Evolutionary conservation across 2,113 vertebrate species (phyloP).

Genomic region (Callospermophilus lateralis): DNA sequence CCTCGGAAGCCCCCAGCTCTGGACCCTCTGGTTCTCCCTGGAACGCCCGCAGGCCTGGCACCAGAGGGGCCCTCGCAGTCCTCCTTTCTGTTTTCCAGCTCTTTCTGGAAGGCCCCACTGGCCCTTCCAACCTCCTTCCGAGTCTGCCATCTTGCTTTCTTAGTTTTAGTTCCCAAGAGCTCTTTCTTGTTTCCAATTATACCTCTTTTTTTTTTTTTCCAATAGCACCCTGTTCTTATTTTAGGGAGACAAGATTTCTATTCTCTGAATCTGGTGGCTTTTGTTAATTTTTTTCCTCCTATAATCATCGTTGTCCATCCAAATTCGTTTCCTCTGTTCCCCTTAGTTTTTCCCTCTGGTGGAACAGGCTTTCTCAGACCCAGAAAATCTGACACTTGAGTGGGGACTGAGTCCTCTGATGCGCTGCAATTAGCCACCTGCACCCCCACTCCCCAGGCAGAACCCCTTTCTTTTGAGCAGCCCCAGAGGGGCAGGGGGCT

Average conservation of each 20-base stretch:
- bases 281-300: not conserved
- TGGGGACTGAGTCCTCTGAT: not conserved
- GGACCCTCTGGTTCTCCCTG: not conserved
- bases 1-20: no score
- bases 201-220: not conserved
- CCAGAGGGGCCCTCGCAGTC: fast-evolving
- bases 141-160: not conserved
- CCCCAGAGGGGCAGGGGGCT: not conserved
- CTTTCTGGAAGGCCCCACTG: not conserved
- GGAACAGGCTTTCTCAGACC: not conserved
- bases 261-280: not conserved
- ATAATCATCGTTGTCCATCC: constrained; percentile 6
- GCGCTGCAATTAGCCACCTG: fast-evolving
- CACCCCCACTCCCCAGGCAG: no score
- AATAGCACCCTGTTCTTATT: not conserved
- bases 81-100: not conserved
- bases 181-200: not conserved
- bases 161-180: not conserved
- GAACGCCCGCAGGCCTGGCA: fast-evolving
- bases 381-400: not conserved
- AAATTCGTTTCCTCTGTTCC: not conserved
- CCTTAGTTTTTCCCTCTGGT: not conserved
- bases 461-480: not conserved
- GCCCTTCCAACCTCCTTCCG: not conserved
- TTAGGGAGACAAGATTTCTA: not conserved